phyloP scores from a whole-genome alignment of 2,888 invertebrate species.

The Empis livida region DNA sequence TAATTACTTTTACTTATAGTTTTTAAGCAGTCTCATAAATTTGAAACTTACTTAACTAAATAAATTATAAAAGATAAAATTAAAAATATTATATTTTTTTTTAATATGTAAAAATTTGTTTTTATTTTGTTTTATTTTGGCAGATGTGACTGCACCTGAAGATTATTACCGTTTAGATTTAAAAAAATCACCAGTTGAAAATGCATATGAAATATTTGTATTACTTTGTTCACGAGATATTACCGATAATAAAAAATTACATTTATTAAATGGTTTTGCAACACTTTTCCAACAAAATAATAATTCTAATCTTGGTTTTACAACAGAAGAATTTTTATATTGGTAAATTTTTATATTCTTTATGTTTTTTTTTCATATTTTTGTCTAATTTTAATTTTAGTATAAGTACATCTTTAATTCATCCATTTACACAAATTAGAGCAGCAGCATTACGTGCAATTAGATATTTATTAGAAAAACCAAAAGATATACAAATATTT shows the following conservation, averaged over 20 bases:
- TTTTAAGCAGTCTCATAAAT: too few species aligned
- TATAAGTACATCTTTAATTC: conserved; percentile 69
- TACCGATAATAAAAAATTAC: conserved; percentile 66
- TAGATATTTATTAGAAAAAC: conserved; percentile 66
- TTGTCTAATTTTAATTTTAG: conserved; percentile 46
- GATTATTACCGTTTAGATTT: conserved; percentile 50
- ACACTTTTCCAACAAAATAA: conserved; percentile 42
- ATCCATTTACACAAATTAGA: conserved; percentile 79
- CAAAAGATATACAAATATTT: conserved; percentile 64
- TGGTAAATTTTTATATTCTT: conserved; percentile 54
- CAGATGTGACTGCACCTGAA: conserved; percentile 34
- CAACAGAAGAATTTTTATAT: conserved; percentile 65
- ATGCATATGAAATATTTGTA: conserved; percentile 49
- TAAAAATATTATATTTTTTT: background rate
- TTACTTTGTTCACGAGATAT: conserved; percentile 43
- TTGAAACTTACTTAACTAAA: too few species aligned
- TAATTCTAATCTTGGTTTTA: conserved; percentile 46
- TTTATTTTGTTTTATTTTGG: conserved; percentile 3
- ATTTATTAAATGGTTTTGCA: conserved; percentile 79
- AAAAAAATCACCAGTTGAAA: conserved; percentile 46
- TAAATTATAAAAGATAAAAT: too few species aligned
- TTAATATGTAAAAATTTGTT: background rate
- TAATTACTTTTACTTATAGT: too few species aligned
- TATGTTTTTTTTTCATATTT: too few species aligned
- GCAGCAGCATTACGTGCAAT: conserved; percentile 79